phyloP scores from a whole-genome alignment of 1,140 invertebrate genomes.

The Steinernema feltiae region DNA sequence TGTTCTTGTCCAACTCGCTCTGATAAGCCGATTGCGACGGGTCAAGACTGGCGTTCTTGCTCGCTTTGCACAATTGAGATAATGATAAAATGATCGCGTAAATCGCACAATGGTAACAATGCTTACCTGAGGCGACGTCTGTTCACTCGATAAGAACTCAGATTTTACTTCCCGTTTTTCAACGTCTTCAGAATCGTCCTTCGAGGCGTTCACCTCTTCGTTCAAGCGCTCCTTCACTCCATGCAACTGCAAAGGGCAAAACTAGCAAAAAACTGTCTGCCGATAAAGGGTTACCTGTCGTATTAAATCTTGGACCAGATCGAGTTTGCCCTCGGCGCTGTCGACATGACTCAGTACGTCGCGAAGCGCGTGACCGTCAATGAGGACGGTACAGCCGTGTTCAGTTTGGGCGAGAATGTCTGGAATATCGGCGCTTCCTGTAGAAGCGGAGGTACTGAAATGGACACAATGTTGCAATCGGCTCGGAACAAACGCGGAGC shows the following conservation, averaged over 20 bases:
- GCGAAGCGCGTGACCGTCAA: slow-evolving; percentile 44
- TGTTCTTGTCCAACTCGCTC: too few species aligned
- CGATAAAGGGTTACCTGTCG: slow-evolving; percentile 38
- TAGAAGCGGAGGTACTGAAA: slow-evolving; percentile 31
- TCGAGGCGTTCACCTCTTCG: slow-evolving; percentile 30
- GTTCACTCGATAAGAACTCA: slow-evolving; percentile 20
- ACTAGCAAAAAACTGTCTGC: slow-evolving; percentile 17
- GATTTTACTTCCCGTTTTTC: slow-evolving; percentile 22
- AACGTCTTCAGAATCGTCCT: slow-evolving; percentile 10
- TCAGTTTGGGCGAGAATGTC: slow-evolving; percentile 53
- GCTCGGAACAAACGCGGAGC: neutral
- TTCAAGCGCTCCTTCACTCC: slow-evolving; percentile 36
- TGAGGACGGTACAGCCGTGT: slow-evolving; percentile 49
- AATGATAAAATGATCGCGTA: slow-evolving; percentile 14
- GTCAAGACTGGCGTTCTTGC: too few species aligned
- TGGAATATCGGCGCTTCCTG: slow-evolving; percentile 38
- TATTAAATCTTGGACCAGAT: slow-evolving; percentile 43
- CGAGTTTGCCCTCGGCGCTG: slow-evolving; percentile 37
- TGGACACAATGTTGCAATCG: neutral
- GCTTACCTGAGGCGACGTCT: slow-evolving; percentile 19
- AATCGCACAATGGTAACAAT: slow-evolving; percentile 17
- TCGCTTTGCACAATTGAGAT: neutral
- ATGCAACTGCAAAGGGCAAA: slow-evolving; percentile 30
- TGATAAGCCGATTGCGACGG: too few species aligned
- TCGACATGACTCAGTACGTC: slow-evolving; percentile 43